A percentile compares a stretch with the other conserved stretches of the same genome.
phyloP scores from a whole-genome alignment of 2,888 invertebrate species.

The Euphydryas editha region DNA sequence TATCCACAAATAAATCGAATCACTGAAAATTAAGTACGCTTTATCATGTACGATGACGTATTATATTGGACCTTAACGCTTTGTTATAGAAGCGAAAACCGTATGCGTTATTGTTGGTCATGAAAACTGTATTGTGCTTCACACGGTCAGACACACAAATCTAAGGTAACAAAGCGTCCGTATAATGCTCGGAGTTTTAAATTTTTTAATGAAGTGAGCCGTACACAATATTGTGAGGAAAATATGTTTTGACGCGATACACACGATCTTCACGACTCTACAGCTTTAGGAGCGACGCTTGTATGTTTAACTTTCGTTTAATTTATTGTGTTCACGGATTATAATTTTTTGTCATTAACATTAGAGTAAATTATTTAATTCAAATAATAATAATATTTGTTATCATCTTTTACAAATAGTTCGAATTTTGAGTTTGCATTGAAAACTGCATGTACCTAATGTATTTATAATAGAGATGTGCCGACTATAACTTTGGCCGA shows the following conservation, averaged over 20 bases:
- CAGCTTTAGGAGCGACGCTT: background rate
- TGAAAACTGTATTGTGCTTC: constrained; percentile 62
- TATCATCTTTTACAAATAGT: no score
- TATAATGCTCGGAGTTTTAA: constrained; percentile 75
- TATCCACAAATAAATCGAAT: constrained; percentile 54
- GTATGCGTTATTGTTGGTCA: constrained; percentile 35
- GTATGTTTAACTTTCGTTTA: background rate
- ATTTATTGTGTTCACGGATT: background rate
- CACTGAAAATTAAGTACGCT: constrained; percentile 65
- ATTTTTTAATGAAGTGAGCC: constrained; percentile 78
- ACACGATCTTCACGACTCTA: constrained; percentile 19
- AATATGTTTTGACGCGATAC: constrained; percentile 56
- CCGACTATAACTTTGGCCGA: no score
- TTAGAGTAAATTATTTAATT: no score
- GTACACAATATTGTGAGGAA: constrained; percentile 73
- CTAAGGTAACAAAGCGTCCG: constrained; percentile 70
- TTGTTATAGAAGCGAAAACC: constrained; percentile 51
- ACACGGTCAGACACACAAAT: constrained; percentile 73
- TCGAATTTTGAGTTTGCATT: no score
- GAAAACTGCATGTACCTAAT: no score
- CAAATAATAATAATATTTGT: no score
- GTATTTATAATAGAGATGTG: no score
- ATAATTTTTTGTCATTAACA: no score
- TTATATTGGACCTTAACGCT: constrained; percentile 48
- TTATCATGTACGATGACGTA: constrained; percentile 38